Conservation (phyloP, 2,113 vertebrate genomes). For the Lates calcarifer region DNA sequence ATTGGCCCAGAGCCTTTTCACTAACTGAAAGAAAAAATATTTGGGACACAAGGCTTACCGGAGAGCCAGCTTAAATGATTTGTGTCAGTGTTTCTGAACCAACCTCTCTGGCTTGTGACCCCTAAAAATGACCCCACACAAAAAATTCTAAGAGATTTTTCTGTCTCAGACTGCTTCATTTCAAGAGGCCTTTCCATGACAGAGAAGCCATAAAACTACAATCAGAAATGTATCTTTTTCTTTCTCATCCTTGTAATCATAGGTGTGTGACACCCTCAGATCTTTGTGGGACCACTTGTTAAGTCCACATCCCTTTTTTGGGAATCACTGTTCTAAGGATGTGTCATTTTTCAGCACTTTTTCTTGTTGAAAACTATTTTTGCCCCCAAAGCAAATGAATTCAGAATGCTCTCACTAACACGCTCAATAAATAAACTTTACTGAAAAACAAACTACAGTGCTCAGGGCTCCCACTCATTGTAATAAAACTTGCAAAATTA, state of each 20-base stretch:
- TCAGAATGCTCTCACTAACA: constrained; percentile 8
- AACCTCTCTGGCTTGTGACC: not conserved
- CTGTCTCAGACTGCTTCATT: not conserved
- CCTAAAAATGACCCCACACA: not conserved
- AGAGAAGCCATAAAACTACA: not conserved
- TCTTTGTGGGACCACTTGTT: not conserved
- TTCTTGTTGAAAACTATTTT: constrained; percentile 14
- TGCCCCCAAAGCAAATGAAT: constrained; percentile 20
- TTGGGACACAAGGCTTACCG: no score
- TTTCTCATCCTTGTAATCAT: not conserved
- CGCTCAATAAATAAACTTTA: constrained; percentile 21
- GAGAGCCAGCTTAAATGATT: no score
- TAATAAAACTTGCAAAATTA: constrained; percentile 28
- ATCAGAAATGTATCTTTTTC: not conserved
- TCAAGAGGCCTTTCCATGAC: no score
- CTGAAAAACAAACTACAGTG: constrained; percentile 6
- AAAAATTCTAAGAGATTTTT: not conserved
- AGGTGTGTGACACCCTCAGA: not conserved
- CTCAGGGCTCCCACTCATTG: constrained; percentile 1
- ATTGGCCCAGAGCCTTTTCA: not conserved
- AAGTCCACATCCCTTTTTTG: not conserved
- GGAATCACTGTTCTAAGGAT: not conserved
- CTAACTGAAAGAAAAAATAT: not conserved
- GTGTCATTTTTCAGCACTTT: not conserved
- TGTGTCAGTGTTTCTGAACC: not conserved